Percentiles rank a stretch among this genome's conserved stretches.
Evolutionary conservation across 2,797 vertebrate species (phyloP).

Genomic region (Oreortyx pictus): DNA sequence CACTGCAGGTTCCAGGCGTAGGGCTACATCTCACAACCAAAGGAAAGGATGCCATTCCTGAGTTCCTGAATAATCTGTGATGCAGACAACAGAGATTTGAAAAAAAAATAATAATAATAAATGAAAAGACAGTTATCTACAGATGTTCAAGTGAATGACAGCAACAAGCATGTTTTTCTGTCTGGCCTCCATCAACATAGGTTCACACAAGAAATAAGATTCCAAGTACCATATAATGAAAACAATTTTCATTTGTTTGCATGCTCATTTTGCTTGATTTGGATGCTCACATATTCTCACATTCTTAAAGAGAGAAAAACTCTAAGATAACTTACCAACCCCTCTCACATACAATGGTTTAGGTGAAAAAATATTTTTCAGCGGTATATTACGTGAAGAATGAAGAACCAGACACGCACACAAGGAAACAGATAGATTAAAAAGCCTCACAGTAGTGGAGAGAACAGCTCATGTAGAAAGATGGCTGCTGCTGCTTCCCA

Average conservation of each 20-base stretch:
- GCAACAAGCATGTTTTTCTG: background rate
- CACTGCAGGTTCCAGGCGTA: background rate
- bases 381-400: background rate
- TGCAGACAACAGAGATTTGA: background rate
- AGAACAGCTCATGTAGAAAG: background rate
- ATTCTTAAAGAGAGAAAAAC: background rate
- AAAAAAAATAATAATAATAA: background rate
- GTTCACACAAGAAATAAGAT: background rate
- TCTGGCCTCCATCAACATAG: background rate
- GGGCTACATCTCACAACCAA: background rate
- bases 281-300: background rate
- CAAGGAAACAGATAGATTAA: background rate
- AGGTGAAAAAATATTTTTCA: background rate
- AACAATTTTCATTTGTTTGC: background rate
- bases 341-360: background rate
- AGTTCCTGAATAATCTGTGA: background rate
- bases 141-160: background rate
- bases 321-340: background rate
- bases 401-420: background rate
- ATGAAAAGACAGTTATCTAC: background rate
- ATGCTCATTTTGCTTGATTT: background rate
- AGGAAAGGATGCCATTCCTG: background rate
- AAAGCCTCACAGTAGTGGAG: background rate
- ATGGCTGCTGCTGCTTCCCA: background rate
- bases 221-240: background rate